Evolutionary conservation across 2,797 vertebrate genomes (phyloP).

Genomic region (Helarctos malayanus): DNA sequence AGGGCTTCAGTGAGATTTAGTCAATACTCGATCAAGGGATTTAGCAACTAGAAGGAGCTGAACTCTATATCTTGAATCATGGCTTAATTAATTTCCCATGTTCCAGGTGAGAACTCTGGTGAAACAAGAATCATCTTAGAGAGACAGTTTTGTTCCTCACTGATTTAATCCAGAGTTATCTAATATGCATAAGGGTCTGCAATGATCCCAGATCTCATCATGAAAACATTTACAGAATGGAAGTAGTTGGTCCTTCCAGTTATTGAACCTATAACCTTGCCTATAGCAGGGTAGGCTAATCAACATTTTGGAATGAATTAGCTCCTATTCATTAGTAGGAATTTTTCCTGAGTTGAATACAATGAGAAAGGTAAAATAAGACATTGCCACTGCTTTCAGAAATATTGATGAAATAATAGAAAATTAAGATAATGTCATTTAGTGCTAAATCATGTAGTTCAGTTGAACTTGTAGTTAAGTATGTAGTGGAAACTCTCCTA

Average conservation of each 20-base stretch:
- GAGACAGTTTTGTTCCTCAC: background rate
- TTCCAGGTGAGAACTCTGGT: background rate
- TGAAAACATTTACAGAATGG: background rate
- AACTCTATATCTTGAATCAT: background rate
- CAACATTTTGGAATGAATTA: background rate
- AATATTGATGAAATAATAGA: background rate
- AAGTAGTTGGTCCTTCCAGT: background rate
- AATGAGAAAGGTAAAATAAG: background rate
- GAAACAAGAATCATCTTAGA: background rate
- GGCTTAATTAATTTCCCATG: conserved; percentile 37
- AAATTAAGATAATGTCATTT: background rate
- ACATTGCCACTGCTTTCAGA: background rate
- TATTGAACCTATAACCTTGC: background rate
- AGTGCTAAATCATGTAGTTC: background rate
- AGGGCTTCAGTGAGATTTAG: background rate
- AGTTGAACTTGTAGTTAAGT: background rate
- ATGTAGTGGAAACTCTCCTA: background rate
- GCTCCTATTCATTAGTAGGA: background rate
- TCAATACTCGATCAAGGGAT: background rate
- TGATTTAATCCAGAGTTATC: background rate
- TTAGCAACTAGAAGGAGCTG: background rate
- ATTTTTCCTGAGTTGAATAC: background rate
- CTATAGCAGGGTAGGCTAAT: background rate
- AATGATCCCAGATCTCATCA: background rate
- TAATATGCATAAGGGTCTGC: background rate